Conservation (phyloP, 2,888 invertebrate genomes). For the Deilephila porcellus region DNA sequence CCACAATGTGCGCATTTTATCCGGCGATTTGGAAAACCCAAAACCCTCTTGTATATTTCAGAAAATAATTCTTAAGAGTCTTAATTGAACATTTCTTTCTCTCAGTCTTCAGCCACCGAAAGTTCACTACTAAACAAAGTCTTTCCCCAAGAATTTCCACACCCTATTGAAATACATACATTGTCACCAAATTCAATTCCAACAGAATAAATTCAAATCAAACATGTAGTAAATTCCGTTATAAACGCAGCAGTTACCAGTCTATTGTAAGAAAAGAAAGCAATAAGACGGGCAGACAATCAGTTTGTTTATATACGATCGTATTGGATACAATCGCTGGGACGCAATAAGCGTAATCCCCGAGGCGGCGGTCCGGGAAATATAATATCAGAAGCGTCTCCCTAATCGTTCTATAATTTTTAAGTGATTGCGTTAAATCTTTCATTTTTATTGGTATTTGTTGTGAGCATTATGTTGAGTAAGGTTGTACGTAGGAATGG, state of each 20-base stretch:
- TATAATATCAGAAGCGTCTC: conserved; percentile 52
- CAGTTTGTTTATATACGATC: conserved; percentile 74
- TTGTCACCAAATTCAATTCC: background rate
- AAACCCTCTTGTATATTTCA: no score
- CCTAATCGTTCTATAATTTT: conserved; percentile 40
- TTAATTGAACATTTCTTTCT: no score
- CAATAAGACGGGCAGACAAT: conserved; percentile 65
- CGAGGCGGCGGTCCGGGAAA: conserved; percentile 48
- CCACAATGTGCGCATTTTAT: no score
- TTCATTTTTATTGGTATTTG: background rate
- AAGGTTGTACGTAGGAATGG: background rate
- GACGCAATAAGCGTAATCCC: conserved; percentile 80
- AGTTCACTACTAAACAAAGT: no score
- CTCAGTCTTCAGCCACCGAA: no score
- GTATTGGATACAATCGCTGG: conserved; percentile 73
- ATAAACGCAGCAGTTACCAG: conserved; percentile 15
- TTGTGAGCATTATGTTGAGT: background rate
- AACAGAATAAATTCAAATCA: conserved; percentile 21
- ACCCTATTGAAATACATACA: background rate
- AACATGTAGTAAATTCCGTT: conserved; percentile 17
- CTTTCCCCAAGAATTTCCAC: no score
- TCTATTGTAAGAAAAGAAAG: conserved; percentile 31
- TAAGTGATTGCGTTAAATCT: conserved; percentile 14
- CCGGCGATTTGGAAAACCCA: no score
- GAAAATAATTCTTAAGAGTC: no score